Evolutionary conservation across 2,797 vertebrate genomes (phyloP).

Genomic region (Dermochelys coriacea): DNA sequence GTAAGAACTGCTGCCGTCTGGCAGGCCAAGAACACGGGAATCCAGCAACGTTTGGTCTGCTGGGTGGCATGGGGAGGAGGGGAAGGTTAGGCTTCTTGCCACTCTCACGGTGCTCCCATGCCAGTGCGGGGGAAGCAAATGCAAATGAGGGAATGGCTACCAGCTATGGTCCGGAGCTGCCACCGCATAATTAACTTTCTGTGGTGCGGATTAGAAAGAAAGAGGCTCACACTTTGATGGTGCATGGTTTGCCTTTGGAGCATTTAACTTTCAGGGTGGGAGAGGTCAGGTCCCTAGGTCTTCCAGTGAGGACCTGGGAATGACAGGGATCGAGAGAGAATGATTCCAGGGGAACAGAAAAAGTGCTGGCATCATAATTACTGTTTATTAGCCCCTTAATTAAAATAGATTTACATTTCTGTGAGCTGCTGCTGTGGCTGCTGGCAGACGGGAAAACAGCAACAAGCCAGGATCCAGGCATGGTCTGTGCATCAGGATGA

Average conservation of each 20-base stretch:
- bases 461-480: not conserved
- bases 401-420: conserved; percentile 92
- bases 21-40: not conserved
- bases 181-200: not conserved
- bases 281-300: not conserved
- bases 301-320: not conserved
- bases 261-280: not conserved
- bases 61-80: not conserved
- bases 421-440: conserved; percentile 78
- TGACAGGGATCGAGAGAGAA: not conserved
- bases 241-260: not conserved
- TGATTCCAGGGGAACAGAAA: conserved; percentile 42
- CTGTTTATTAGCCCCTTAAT: conserved; percentile 91
- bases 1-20: not conserved
- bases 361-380: conserved; percentile 85
- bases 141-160: not conserved
- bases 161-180: not conserved
- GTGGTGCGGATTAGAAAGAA: not conserved
- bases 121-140: not conserved
- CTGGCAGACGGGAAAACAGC: conserved; percentile 40
- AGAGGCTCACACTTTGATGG: not conserved
- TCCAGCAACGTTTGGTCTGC: not conserved
- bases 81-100: not conserved
- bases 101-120: not conserved
- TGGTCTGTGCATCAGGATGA: not conserved